These are phyloP conservation scores for Galendromus occidentalis DNA, from an alignment of 1,140 invertebrate species.

Conservation along the genomic window DNA sequence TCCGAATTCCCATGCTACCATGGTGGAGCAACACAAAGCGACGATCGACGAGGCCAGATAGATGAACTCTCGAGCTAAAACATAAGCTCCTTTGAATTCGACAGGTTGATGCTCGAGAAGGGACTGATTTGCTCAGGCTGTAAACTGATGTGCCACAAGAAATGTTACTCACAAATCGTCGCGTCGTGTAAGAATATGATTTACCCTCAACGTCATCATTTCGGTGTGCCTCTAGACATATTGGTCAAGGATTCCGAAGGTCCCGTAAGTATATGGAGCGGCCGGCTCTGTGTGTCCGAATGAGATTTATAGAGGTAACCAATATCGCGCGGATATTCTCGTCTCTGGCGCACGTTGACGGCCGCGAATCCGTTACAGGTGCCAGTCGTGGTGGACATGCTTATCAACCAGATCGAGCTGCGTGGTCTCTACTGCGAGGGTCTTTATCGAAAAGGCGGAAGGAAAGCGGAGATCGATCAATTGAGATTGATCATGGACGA, in stretches of 20 bases:
- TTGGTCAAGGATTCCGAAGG: conserved; percentile 43
- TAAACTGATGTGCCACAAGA: conserved; percentile 81
- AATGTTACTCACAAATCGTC: conserved; percentile 53
- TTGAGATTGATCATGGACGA: conserved; percentile 27
- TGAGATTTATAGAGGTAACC: too few species aligned
- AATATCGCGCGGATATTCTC: too few species aligned
- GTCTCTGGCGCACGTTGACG: too few species aligned
- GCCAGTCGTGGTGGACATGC: conserved; percentile 58
- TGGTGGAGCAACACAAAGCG: too few species aligned
- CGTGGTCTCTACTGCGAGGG: conserved; percentile 77
- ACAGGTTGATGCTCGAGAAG: conserved; percentile 84
- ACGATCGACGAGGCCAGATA: too few species aligned
- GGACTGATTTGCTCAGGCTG: conserved; percentile 66
- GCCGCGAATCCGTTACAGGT: conserved; percentile 34
- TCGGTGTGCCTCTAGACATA: conserved; percentile 49
- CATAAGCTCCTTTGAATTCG: too few species aligned
- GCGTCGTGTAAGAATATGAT: conserved; percentile 30
- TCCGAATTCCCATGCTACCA: too few species aligned
- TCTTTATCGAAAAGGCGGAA: conserved; percentile 77
- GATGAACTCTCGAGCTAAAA: too few species aligned
- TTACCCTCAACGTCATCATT: conserved; percentile 25
- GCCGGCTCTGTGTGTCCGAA: too few species aligned
- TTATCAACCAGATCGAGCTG: conserved; percentile 75
- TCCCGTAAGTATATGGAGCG: background rate
- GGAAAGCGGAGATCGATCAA: conserved; percentile 31